These are phyloP conservation scores for Cossypha niveicapilla DNA, from an alignment of 2,797 vertebrate genomes.

Conservation along the genomic window DNA sequence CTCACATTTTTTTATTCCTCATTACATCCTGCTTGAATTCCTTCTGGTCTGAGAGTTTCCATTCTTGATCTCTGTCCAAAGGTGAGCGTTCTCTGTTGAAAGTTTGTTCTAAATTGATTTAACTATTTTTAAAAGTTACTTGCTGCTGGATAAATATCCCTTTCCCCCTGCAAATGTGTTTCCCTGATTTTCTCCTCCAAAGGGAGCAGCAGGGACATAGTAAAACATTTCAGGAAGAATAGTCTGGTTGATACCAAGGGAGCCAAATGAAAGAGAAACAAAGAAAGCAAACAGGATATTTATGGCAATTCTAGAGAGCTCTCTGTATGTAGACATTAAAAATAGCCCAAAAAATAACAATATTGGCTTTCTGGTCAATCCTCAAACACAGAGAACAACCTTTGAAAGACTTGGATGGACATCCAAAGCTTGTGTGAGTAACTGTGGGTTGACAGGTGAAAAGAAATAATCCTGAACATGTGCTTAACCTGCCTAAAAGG, in stretches of 20 bases:
- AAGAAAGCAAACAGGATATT: conserved; percentile 61
- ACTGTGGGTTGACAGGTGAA: conserved; percentile 22
- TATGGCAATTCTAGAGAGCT: conserved; percentile 31
- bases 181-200: background rate
- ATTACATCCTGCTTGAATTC: conserved; percentile 39
- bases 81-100: background rate
- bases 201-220: background rate
- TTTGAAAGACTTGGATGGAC: background rate
- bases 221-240: conserved; percentile 16
- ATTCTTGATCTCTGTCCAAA: conserved; percentile 51
- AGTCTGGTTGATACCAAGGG: conserved; percentile 27
- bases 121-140: conserved; percentile 54
- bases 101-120: conserved; percentile 47
- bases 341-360: conserved; percentile 36
- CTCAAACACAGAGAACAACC: background rate
- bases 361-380: conserved; percentile 30
- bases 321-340: conserved; percentile 22
- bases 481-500: background rate
- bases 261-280: conserved; percentile 51
- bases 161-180: background rate
- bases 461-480: background rate
- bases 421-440: background rate
- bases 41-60: conserved; percentile 62
- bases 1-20: background rate
- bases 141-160: conserved; percentile 27